Evolutionary conservation across 1,140 invertebrate species (phyloP), one percentile per base, ranked within the genome.

Genomic region (Lasioglossum baleicum): DNA sequence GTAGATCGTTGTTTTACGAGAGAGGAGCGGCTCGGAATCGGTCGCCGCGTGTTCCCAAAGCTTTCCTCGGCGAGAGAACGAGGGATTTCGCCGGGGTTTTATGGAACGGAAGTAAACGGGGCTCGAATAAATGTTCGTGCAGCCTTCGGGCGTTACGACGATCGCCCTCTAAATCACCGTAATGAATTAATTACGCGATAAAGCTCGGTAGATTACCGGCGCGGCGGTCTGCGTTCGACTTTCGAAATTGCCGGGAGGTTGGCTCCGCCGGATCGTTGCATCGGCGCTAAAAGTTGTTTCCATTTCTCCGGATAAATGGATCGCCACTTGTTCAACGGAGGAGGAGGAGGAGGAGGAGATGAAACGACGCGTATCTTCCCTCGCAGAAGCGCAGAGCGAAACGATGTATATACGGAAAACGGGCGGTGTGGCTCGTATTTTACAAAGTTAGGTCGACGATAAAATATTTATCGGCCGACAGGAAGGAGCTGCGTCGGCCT

Each of bases 401-500:
- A 35, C 35, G 35, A 35, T 35, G 35, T 35, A 35, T 35, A 35
- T 35, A 35, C 35, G 35, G 35, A 4, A 35, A 35, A 35, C 35
- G 35, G 35, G 35, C 35, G 35, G 35, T 5, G 3, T 22, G 26
- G 20, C 13, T 44, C 71, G 65, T 75, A 80, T 84, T 56, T 81
- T 22, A 51, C 73, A 17, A 56, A 17, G 69, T 86, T 83, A 82
- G 84, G 75, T 76, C 71, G 48, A 35, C 74, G 85, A 88, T 89
- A 82, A 90, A 90, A 84, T 88, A 90, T 89, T 88, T 89, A 89
- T 85, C 81, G 80, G 70, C 15, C 58, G 44, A 67, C 44, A 13
- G 44, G 17, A 48, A 44, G 31, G 53, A 66, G 15, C 42, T 13
- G 17, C 40, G 75, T 22, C 42, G 0, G 17, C 40, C 11, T 42